Evolutionary conservation across 2,113 vertebrate genomes (phyloP), one percentile per base, ranked within the genome.

Genomic region (Mastomys natalensis): DNA sequence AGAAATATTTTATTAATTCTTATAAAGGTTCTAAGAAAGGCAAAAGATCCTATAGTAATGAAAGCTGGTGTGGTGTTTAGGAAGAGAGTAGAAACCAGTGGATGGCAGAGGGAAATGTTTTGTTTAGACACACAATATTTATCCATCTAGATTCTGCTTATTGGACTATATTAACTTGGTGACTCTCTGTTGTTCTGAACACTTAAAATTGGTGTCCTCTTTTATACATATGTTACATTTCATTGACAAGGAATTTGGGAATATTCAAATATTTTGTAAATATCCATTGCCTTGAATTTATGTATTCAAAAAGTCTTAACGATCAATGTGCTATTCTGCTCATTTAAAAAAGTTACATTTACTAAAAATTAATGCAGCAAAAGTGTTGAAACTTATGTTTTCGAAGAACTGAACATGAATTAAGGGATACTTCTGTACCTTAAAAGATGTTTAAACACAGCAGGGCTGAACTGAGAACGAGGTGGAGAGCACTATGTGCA

Each of bases 401-500:
- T 53, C 37, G 78, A 84, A 60, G 31, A 93, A 48, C 6, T 58
- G 53, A n/a, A 77, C 16, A n/a, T 60, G 34, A 0, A 26, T n/a
- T 5, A 1, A 0, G 43, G 8, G 22, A 7, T 0, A n/a, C 1
- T 95, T 93, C 22, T 88, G 15, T 77, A 51, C 91, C 17, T 60
- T 70, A 60, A 94, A 77, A 19, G 24, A 8, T 86, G 64, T 31
- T 87, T 70, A 31, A 89, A 87, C 8, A 76, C 10, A 78, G 1
- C 9, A 88, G 24, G 10, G 3, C 58, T 60, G 4, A 85, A 66
- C 62, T 94, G 76, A 34, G 29, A 93, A 89, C 43, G 15, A 86
- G 95, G 84, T 3, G 31, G 4, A 48, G 80, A 91, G 94, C 21
- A 73, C n/a, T 78, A 7, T 11, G 7, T 96, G 95, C 84, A 92